Evolutionary conservation across 2,113 vertebrate species (phyloP), one percentile per base, ranked within the genome.

Genomic region (Siniperca knerii): DNA sequence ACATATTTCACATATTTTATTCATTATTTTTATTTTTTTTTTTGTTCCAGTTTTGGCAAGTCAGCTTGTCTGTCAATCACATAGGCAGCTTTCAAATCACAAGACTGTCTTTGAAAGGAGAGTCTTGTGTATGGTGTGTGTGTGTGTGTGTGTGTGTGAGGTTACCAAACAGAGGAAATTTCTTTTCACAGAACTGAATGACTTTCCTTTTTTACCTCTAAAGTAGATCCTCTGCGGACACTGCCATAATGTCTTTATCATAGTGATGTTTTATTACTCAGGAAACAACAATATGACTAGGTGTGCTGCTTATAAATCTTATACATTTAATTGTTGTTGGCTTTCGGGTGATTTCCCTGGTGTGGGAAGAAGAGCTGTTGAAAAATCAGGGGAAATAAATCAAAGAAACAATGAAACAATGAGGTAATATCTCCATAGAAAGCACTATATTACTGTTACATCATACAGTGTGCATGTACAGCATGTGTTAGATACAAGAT

Each of bases 301-400:
- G 52, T n/a, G 35, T 11, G 3, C 75, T 71, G 79, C 90, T 91
- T 90, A 86, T 91, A 90, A 90, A 92, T 92, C 88, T 84, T 84
- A 82, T 92, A 85, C 89, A 85, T 90, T 88, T 92, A 92, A 92
- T 91, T 93, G 90, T 89, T 82, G 85, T 87, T 89, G 50, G 80
- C 78, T 87, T 90, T 91, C 76, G 61, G 74, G 82, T 88, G 87
- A 93, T 93, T 92, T 94, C 90, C 89, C 88, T 2, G 44, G 76
- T 81, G 89, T 66, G 44, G 74, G 61, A 29, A 29, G 55, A 55
- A 8, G 77, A 86, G 72, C 44, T 69, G 54, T 20, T 74, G 84
- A 46, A 80, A 82, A 82, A 92, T 83, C 80, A 16, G 73, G 85
- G 82, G 83, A 91, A 92, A 90, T 92, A 90, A 93, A 91, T 92